A percentile compares a stretch with the other conserved stretches of the same genome.
phyloP scores from a whole-genome alignment of 2,113 vertebrate species.

The Heteronetta atricapilla region DNA sequence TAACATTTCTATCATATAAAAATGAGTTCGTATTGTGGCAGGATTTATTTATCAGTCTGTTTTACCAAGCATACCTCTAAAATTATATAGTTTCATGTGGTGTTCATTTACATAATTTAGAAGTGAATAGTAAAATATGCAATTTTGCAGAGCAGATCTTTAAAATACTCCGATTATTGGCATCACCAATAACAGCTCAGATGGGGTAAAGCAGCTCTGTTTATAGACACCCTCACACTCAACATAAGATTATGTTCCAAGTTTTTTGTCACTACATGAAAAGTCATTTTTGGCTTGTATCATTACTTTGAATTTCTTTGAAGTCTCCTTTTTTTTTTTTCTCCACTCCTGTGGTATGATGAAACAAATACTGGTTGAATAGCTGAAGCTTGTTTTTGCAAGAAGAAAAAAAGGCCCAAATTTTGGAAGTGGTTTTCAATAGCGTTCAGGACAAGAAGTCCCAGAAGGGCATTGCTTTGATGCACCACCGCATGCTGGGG shows the following conservation, averaged over 20 bases:
- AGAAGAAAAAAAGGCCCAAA: rapidly evolving
- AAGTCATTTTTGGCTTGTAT: conserved; percentile 18
- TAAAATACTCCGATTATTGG: conserved; percentile 26
- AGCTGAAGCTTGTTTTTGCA: not conserved
- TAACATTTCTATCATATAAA: not conserved
- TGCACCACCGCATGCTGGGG: not conserved
- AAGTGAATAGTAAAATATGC: conserved; percentile 1
- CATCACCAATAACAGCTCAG: conserved; percentile 24
- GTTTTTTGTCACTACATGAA: conserved; percentile 31
- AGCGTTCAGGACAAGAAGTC: not conserved
- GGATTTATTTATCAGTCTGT: not conserved
- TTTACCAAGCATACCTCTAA: not conserved
- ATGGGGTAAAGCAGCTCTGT: conserved; percentile 57
- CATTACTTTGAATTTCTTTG: not conserved
- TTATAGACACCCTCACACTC: conserved; percentile 69
- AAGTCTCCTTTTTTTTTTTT: not conserved
- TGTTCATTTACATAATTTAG: not conserved
- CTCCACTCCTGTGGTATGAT: not conserved
- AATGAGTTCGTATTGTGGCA: not conserved
- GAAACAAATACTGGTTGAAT: not conserved
- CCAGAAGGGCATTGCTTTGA: not conserved
- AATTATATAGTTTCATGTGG: not conserved
- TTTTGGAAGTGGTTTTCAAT: not conserved
- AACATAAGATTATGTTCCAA: conserved; percentile 54
- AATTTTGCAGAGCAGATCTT: not conserved